Percentiles rank a stretch among this genome's conserved stretches.
These are phyloP conservation scores for Tribolium madens DNA, from an alignment of 1,140 invertebrate species.

Conservation along the genomic window DNA sequence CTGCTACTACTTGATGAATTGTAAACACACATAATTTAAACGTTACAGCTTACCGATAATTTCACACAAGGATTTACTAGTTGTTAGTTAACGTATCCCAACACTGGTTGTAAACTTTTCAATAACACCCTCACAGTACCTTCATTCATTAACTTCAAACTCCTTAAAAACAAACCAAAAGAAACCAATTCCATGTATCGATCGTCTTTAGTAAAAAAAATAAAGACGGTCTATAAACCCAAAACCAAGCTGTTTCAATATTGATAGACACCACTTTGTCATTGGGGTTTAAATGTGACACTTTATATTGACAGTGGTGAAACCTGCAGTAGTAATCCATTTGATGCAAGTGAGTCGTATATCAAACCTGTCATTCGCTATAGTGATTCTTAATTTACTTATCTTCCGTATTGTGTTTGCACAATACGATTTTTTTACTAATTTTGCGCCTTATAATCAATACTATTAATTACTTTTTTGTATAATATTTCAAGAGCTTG, in stretches of 20 bases:
- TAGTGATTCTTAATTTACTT: slow-evolving; percentile 9
- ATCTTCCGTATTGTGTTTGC: too few relatives aligned
- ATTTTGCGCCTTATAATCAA: too few relatives aligned
- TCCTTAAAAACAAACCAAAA: neutral
- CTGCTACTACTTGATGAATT: too few relatives aligned
- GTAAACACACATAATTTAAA: neutral
- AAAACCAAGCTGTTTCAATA: neutral
- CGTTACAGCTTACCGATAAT: neutral
- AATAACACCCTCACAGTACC: neutral
- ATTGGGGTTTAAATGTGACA: slow-evolving; percentile 2
- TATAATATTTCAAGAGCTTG: neutral
- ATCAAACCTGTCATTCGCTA: neutral
- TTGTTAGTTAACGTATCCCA: neutral
- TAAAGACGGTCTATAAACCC: neutral
- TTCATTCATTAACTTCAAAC: neutral
- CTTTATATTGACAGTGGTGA: neutral
- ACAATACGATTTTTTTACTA: neutral
- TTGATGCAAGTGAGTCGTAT: neutral
- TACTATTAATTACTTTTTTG: too few relatives aligned
- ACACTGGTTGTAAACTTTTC: neutral
- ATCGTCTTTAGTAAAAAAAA: neutral
- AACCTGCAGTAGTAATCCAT: neutral
- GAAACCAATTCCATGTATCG: neutral
- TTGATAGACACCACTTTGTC: neutral
- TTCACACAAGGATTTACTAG: neutral